Percentiles rank a stretch among this genome's conserved stretches.
These are phyloP conservation scores for Burhinus oedicnemus DNA, from an alignment of 2,113 vertebrate genomes.

Conservation along the genomic window DNA sequence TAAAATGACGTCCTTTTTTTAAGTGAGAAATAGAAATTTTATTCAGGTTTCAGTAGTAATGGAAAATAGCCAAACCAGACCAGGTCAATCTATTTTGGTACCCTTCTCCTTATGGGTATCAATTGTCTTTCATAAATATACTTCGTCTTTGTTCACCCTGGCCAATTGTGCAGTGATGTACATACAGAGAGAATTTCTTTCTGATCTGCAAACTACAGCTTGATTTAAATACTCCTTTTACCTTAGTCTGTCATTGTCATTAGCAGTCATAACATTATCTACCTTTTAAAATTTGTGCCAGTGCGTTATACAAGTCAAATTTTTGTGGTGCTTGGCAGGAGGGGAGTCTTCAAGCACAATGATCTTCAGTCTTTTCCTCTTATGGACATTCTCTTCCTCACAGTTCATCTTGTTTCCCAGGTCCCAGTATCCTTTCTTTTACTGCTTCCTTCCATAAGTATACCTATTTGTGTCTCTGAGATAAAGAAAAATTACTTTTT, in stretches of 20 bases:
- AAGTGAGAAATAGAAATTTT: not conserved
- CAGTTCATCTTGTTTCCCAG: not conserved
- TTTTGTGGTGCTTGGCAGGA: not conserved
- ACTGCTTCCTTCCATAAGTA: not conserved
- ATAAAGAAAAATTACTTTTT: not conserved
- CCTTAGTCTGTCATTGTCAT: not conserved
- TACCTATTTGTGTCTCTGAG: not conserved
- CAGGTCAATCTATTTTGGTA: not conserved
- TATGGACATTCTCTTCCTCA: not conserved
- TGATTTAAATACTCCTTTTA: not conserved
- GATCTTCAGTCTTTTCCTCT: not conserved
- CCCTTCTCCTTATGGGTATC: not conserved
- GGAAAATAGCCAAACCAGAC: not conserved
- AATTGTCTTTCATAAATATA: not conserved
- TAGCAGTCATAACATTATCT: not conserved
- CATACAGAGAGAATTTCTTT: not conserved
- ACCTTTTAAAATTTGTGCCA: not conserved
- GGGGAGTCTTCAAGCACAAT: not conserved
- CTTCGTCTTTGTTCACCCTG: not conserved
- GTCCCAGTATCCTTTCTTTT: not conserved
- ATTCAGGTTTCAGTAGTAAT: not conserved
- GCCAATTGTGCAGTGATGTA: not conserved
- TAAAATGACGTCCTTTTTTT: not conserved
- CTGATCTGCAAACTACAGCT: not conserved
- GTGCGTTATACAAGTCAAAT: not conserved